These are phyloP conservation scores for Phoxinus dragarum DNA, from an alignment of 2,797 vertebrate species.

Conservation along the genomic window DNA sequence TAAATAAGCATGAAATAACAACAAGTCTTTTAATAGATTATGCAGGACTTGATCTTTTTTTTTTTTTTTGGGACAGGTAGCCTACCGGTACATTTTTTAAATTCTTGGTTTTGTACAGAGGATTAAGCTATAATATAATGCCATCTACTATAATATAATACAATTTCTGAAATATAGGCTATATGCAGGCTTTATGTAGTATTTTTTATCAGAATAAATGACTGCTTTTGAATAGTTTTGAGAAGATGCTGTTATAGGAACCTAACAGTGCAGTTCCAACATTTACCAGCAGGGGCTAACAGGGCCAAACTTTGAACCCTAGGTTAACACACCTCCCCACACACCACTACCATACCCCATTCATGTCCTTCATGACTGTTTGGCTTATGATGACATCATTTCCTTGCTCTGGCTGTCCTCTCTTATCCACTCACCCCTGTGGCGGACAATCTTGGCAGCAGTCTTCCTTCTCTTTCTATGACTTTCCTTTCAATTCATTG, in stretches of 20 bases:
- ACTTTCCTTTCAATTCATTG: conserved; percentile 53
- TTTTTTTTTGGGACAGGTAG: conserved; percentile 25
- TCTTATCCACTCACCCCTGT: conserved; percentile 39
- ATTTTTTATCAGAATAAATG: not conserved
- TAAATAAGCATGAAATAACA: conserved; percentile 36
- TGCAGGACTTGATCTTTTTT: not conserved
- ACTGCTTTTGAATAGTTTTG: not conserved
- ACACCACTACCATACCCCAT: not conserved
- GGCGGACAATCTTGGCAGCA: conserved; percentile 24
- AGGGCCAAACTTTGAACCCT: conserved; percentile 1
- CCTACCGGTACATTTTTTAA: not conserved
- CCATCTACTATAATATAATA: not conserved
- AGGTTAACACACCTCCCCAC: not conserved
- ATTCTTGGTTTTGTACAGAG: not conserved
- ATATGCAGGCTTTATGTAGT: not conserved
- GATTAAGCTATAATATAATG: not conserved
- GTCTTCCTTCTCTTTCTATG: conserved; percentile 25
- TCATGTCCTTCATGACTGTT: conserved; percentile 29
- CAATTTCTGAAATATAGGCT: not conserved
- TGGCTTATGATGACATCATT: conserved; percentile 56
- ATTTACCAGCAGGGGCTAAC: not conserved
- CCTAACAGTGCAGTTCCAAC: not conserved
- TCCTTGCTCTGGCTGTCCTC: conserved; percentile 43
- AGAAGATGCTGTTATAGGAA: not conserved
- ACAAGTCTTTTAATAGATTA: not conserved